Conservation (phyloP, 2,113 vertebrate species). For the Hydrochoerus hydrochaeris region DNA sequence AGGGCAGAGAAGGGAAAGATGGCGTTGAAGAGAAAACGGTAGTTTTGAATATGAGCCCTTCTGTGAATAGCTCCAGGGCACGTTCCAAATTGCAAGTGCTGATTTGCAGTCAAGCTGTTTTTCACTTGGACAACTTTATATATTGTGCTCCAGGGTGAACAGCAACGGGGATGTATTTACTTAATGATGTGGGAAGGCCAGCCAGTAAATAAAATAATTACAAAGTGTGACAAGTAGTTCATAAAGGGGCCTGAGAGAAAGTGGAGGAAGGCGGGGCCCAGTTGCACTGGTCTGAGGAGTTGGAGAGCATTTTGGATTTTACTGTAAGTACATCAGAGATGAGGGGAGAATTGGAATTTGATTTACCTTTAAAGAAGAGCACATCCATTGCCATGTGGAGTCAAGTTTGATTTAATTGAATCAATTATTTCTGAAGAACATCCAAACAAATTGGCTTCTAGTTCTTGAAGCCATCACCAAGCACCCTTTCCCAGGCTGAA, state of each 20-base stretch:
- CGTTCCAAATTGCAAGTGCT: not conserved
- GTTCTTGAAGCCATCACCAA: constrained; percentile 48
- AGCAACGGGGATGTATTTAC: constrained; percentile 63
- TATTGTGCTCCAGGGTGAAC: constrained; percentile 59
- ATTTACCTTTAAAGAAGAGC: not conserved
- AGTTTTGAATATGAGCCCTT: not conserved
- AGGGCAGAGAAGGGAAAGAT: not conserved
- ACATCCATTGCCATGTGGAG: not conserved
- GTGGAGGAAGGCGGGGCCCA: not conserved
- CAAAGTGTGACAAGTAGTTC: constrained; percentile 64
- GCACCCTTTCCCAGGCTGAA: constrained; percentile 7
- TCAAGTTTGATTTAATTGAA: constrained; percentile 63
- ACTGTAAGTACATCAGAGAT: not conserved
- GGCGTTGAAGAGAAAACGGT: not conserved
- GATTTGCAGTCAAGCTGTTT: constrained; percentile 55
- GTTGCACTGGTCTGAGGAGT: not conserved
- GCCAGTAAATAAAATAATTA: constrained; percentile 73
- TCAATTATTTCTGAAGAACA: constrained; percentile 60
- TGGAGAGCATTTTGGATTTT: not conserved
- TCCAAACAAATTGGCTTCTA: constrained; percentile 63
- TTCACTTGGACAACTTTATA: constrained; percentile 72
- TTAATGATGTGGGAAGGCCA: constrained; percentile 71
- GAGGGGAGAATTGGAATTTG: not conserved
- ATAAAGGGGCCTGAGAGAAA: constrained; percentile 3
- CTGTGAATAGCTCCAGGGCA: not conserved